Evolutionary conservation across 2,797 vertebrate genomes (phyloP), one percentile per base, ranked within the genome.

Genomic region (Bufotes viridis): DNA sequence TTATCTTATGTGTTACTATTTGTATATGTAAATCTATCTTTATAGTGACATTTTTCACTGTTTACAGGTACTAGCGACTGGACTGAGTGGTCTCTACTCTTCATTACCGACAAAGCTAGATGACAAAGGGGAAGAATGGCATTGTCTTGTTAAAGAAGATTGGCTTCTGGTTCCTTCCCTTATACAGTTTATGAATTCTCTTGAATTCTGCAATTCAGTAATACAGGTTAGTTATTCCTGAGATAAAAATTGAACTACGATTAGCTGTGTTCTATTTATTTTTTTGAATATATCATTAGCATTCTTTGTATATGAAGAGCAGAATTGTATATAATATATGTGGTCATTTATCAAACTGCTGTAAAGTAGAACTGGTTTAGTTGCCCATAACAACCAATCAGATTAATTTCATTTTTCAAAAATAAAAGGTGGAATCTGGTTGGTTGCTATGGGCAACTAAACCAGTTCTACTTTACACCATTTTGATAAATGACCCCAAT

Each of bases 131-230:
- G 98, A 98, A 82, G 98, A 99, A 85, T 99, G 98, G 98, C 97
- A 99, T 92, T 98, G 96, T 90, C 94, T 99, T 63, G 95, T 97
- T 92, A 96, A 93, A 76, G 98, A 99, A 0, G 98, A 99, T 93
- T 99, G 98, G 96, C 95, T 97, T 0, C 93, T 95, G 87, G 94
- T 98, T 89, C 98, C 98, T 0, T 63, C 97, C 1, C 96, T 99
- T 0, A 96, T 99, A 84, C 98, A 99, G 92, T 99, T 99, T 92
- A 97, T 99, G 92, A 99, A 99, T 94, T 99, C 98, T 0, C 94
- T 99, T 89, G 98, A 99, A 89, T 99, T 99, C 91, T 99, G 98
- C 94, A 99, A 99, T 17, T 97, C 98, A 0, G 98, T 99, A 65
- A 97, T 98, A 91, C 98, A 99, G 98, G 98, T 99, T 91, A 83